Conservation (phyloP, 2,888 invertebrate genomes). For the Nemoura dubitans region DNA sequence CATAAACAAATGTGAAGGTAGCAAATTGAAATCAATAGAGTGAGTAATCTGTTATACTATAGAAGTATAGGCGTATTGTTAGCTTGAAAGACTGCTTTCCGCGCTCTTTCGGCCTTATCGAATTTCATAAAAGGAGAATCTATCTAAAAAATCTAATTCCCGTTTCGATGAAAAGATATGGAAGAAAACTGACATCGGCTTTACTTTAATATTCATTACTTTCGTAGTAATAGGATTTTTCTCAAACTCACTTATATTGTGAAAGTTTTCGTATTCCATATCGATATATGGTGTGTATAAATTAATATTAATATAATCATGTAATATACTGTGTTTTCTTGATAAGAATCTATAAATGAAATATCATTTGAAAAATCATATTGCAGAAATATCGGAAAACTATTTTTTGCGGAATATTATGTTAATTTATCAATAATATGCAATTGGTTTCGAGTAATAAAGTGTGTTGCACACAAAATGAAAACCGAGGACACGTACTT, state of each 20-base stretch:
- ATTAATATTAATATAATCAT: too few species aligned
- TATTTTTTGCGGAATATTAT: too few species aligned
- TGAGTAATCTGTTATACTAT: slow-evolving; percentile 4
- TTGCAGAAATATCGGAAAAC: too few species aligned
- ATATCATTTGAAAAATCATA: too few species aligned
- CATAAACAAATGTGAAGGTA: not conserved
- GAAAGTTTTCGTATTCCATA: too few species aligned
- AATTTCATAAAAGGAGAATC: slow-evolving; percentile 1
- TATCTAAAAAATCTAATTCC: not conserved
- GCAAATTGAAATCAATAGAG: not conserved
- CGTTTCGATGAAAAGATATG: not conserved
- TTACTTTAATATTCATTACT: slow-evolving; percentile 7
- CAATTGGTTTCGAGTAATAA: not conserved
- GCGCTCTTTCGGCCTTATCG: not conserved
- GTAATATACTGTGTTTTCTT: too few species aligned
- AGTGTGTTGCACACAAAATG: not conserved
- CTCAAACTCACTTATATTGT: not conserved
- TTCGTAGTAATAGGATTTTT: not conserved
- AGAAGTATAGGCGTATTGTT: not conserved
- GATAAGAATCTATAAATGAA: too few species aligned
- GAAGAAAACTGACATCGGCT: not conserved
- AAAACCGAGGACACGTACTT: not conserved
- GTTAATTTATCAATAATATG: not conserved
- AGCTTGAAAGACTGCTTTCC: not conserved
- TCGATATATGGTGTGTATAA: too few species aligned